Evolutionary conservation across 2,113 vertebrate species (phyloP).

Genomic region (Axis porcinus): DNA sequence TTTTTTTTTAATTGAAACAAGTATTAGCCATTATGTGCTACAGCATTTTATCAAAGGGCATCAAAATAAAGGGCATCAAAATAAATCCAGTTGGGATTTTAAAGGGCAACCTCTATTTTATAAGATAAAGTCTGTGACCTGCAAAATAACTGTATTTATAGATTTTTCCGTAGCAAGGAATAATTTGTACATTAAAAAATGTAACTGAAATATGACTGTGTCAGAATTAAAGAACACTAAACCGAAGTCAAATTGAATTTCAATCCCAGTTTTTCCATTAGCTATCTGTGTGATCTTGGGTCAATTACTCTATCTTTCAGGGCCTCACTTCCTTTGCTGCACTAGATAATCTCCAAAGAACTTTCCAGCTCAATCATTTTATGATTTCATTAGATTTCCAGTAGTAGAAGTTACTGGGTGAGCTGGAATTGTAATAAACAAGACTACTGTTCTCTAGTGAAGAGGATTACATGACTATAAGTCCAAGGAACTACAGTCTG

Average conservation of each 20-base stretch:
- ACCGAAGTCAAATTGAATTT: conserved; percentile 35
- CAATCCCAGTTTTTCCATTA: not conserved
- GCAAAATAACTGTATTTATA: conserved; percentile 30
- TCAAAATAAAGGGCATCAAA: conserved; percentile 11
- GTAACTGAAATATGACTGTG: conserved; percentile 21
- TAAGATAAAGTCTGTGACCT: conserved; percentile 19
- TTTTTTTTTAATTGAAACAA: conserved; percentile 8
- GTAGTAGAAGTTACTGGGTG: not conserved
- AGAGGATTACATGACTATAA: not conserved
- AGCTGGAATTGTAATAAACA: not conserved
- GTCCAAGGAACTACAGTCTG: not conserved
- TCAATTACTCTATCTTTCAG: conserved; percentile 8
- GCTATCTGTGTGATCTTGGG: not conserved
- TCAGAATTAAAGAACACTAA: conserved; percentile 42
- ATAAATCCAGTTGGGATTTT: not conserved
- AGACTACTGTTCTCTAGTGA: not conserved
- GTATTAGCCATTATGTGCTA: not conserved
- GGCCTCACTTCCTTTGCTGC: not conserved
- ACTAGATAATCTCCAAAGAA: conserved; percentile 2
- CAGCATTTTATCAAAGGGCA: not conserved
- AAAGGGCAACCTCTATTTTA: conserved; percentile 45
- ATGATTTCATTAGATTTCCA: not conserved
- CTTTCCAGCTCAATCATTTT: conserved; percentile 25
- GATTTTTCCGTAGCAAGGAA: not conserved
- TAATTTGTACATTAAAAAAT: conserved; percentile 7